phyloP scores from a whole-genome alignment of 2,797 vertebrate genomes.

The Enteromius mattozi region DNA sequence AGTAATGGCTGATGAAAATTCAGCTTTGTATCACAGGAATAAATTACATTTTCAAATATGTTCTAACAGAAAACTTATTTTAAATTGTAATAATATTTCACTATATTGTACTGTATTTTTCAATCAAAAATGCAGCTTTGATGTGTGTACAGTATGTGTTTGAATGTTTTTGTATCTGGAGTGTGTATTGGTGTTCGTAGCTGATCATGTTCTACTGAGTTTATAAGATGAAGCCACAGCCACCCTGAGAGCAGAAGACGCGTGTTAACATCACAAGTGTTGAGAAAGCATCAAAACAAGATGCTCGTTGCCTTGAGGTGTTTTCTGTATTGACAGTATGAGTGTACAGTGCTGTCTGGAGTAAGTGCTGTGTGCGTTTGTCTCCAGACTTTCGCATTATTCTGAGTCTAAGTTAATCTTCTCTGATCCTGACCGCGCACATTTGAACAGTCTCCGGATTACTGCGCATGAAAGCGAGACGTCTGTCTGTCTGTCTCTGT shows the following conservation, averaged over 20 bases:
- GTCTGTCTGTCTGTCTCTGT: constrained; percentile 27
- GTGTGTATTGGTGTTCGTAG: not conserved
- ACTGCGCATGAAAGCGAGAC: constrained; percentile 15
- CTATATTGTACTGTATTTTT: not conserved
- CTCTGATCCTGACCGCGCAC: constrained; percentile 29
- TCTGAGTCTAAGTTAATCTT: constrained; percentile 42
- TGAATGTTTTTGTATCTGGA: too few species aligned
- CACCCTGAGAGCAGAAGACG: not conserved
- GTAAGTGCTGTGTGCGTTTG: constrained; percentile 12
- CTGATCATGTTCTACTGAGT: not conserved
- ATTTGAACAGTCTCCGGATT: constrained; percentile 40
- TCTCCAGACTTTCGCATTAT: constrained; percentile 37
- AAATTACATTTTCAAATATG: not conserved
- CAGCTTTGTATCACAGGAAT: not conserved
- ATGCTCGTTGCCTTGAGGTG: constrained; percentile 2
- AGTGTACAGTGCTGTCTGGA: constrained; percentile 20
- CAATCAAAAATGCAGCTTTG: not conserved
- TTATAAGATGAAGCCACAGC: not conserved
- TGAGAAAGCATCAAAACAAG: constrained; percentile 15
- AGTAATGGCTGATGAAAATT: not conserved
- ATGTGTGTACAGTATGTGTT: not conserved
- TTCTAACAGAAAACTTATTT: not conserved
- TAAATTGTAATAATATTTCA: not conserved
- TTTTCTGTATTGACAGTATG: constrained; percentile 19
- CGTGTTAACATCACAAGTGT: constrained; percentile 3